Evolutionary conservation across 1,140 invertebrate species (phyloP), one percentile per base, ranked within the genome.

Genomic region (Hyphantria cunea): DNA sequence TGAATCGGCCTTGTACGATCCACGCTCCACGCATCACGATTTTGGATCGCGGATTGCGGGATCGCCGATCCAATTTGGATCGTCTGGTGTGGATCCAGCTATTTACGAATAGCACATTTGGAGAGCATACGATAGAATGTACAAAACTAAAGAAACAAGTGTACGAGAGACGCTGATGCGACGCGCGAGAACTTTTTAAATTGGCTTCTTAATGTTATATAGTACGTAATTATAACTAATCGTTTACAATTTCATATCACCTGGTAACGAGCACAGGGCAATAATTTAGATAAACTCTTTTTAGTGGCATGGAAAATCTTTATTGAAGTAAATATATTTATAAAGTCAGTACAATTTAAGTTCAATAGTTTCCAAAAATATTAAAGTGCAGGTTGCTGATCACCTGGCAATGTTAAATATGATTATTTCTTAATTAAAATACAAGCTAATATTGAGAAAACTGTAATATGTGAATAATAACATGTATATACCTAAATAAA

Each of bases 301-400:
- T 66, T 91, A 90, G 83, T 91, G 88, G 89, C 89, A 91, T 91
- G 89, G 89, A 91, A 90, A 92, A 91, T 92, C 87, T 92, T 92
- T 92, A 92, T 92, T 92, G 90, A 92, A 92, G 90, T 92, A 92
- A 92, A 92, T 92, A 92, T 91, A 91, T 92, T 92, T 92, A 91
- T 92, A 92, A 92, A 92, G 90, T 92, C 90, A 92, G 91, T 92
- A 92, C 91, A 92, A 92, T 92, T 92, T 92, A 92, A 92, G 91
- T 91, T 92, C 90, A 92, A 92, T 92, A 92, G 90, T 91, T 91
- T 92, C 90, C 91, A 92, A 92, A 92, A 92, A 92, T 92, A 91
- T 92, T 92, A 92, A 92, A 91, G 90, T 88, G 91, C 91, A 92
- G 91, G 91, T 91, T 86, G 89, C 89, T 91, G 90, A 92, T 91